These are phyloP conservation scores for Sitta europaea DNA, from an alignment of 2,113 vertebrate species.

Conservation along the genomic window DNA sequence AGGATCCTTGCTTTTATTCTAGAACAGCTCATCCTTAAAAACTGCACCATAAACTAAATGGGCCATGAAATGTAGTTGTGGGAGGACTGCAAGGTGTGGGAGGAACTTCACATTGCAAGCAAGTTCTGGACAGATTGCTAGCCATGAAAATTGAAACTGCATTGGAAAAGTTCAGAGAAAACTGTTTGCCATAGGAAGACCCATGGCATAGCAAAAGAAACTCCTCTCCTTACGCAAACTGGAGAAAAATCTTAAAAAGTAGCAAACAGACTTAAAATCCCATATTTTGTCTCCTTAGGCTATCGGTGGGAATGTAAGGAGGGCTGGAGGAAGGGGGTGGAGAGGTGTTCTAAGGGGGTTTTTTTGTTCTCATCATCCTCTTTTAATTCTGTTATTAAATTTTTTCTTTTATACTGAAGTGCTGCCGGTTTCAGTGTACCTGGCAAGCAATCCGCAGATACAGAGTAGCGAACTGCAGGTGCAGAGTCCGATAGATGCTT, in stretches of 20 bases:
- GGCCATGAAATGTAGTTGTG: neutral
- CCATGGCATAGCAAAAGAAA: neutral
- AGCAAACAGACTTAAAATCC: neutral
- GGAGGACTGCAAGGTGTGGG: neutral
- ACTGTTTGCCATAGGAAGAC: neutral
- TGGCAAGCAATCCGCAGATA: no score
- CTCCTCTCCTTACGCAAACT: neutral
- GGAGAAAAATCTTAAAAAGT: neutral
- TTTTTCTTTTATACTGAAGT: neutral
- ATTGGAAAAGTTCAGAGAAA: neutral
- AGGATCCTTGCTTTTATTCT: neutral
- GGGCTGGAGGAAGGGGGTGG: rapidly evolving
- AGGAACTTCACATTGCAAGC: neutral
- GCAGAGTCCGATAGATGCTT: no score
- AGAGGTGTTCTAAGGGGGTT: neutral
- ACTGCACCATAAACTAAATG: neutral
- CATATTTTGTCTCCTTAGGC: neutral
- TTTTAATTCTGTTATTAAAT: neutral
- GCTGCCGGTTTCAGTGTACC: no score
- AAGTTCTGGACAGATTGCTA: rapidly evolving
- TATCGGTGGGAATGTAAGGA: neutral
- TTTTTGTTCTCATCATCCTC: neutral
- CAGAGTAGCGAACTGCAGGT: no score
- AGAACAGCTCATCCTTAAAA: neutral
- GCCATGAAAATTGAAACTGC: neutral